These are phyloP conservation scores for Corythaixoides concolor DNA, from an alignment of 2,113 vertebrate genomes.

Conservation along the genomic window DNA sequence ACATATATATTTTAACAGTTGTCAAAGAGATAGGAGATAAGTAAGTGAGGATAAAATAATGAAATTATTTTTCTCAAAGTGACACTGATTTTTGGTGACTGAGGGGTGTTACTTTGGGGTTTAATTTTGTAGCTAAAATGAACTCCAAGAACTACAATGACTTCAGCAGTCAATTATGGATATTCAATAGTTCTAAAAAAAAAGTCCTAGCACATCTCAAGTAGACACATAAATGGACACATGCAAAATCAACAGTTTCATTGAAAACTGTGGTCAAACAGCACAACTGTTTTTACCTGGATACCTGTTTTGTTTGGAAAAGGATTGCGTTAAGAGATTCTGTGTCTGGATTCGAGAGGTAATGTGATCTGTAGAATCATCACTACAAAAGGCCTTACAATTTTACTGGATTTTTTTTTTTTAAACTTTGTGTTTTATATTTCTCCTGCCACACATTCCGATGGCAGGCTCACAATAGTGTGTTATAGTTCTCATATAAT, in stretches of 20 bases:
- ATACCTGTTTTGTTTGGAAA: background rate
- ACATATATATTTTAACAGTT: background rate
- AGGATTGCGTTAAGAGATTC: background rate
- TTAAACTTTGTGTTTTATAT: background rate
- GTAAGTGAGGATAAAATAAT: background rate
- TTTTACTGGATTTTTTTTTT: background rate
- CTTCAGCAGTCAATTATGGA: background rate
- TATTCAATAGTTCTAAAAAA: background rate
- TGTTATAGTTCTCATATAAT: background rate
- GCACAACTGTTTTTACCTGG: background rate
- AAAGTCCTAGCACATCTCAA: background rate
- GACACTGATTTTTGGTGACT: background rate
- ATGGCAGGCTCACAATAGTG: background rate
- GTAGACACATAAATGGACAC: background rate
- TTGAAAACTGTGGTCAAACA: background rate
- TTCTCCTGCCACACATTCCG: background rate
- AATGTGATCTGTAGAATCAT: background rate
- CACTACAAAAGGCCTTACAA: background rate
- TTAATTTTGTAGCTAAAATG: background rate
- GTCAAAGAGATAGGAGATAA: background rate
- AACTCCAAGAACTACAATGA: background rate
- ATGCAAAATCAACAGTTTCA: background rate
- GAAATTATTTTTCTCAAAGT: background rate
- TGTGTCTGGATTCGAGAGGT: background rate
- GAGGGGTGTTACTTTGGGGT: background rate